Conservation (phyloP, 2,113 vertebrate species). For the Neogale vison region DNA sequence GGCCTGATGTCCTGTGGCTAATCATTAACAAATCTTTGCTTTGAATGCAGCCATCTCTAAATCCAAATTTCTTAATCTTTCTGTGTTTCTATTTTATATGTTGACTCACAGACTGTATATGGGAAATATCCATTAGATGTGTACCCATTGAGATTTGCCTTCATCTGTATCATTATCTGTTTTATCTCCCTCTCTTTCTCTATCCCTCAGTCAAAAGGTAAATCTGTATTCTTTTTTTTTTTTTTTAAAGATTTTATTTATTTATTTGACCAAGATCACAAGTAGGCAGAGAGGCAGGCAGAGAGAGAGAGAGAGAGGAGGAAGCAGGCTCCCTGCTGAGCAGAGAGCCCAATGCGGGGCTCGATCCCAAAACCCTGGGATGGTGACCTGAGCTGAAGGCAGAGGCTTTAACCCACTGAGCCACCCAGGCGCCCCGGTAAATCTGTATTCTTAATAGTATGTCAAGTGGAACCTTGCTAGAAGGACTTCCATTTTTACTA, state of each 20-base stretch:
- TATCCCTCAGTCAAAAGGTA: background rate
- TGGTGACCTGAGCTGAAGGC: no score
- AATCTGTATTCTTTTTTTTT: background rate
- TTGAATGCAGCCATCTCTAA: background rate
- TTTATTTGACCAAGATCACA: no score
- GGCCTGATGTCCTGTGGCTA: background rate
- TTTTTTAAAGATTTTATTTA: no score
- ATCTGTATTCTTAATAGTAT: background rate
- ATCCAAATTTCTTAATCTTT: background rate
- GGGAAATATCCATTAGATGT: background rate
- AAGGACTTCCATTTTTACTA: constrained; percentile 25
- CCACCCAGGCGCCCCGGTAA: no score
- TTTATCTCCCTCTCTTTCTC: background rate
- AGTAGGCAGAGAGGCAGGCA: no score
- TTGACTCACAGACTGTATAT: background rate
- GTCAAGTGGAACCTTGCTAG: background rate
- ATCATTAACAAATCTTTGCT: background rate
- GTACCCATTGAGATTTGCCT: background rate
- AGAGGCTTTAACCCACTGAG: no score
- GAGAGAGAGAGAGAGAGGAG: no score
- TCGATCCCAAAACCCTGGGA: no score
- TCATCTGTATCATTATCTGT: background rate
- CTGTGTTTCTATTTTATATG: background rate
- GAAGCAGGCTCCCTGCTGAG: no score
- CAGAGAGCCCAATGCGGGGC: no score